These are phyloP conservation scores for Bombylius major DNA, from an alignment of 2,888 invertebrate species.

Conservation along the genomic window DNA sequence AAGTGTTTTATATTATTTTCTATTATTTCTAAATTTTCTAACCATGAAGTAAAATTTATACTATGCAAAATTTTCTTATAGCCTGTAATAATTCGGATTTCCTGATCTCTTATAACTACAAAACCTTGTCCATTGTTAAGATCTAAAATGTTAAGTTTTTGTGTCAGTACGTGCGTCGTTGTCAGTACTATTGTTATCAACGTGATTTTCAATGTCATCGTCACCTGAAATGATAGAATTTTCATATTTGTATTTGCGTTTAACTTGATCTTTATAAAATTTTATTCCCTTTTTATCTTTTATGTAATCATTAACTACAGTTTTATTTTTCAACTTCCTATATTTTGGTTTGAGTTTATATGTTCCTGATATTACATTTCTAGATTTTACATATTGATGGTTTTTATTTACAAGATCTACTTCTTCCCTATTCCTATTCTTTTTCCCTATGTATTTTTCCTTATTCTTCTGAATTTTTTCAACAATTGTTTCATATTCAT, in stretches of 20 bases:
- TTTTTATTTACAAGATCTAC: constrained; percentile 11
- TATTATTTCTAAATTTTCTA: constrained; percentile 3
- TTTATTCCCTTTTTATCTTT: no score
- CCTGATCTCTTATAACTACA: no score
- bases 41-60: constrained; percentile 6
- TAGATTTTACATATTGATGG: background rate
- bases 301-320: no score
- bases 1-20: constrained; percentile 6
- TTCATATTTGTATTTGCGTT: no score
- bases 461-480: constrained; percentile 6
- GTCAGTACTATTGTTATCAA: no score
- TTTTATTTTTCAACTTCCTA: constrained; percentile 7
- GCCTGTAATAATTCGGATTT: background rate
- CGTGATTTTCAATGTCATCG: no score
- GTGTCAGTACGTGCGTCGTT: no score
- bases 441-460: constrained; percentile 5
- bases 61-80: constrained; percentile 12
- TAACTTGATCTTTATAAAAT: no score
- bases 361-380: no score
- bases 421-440: background rate
- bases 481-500: constrained; percentile 1
- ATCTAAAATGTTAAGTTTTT: no score
- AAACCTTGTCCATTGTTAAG: no score
- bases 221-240: no score
- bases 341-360: constrained; percentile 6